Percentiles rank a stretch among this genome's conserved stretches.
phyloP scores from a whole-genome alignment of 1,140 invertebrate species.

The Heterodera carotae region DNA sequence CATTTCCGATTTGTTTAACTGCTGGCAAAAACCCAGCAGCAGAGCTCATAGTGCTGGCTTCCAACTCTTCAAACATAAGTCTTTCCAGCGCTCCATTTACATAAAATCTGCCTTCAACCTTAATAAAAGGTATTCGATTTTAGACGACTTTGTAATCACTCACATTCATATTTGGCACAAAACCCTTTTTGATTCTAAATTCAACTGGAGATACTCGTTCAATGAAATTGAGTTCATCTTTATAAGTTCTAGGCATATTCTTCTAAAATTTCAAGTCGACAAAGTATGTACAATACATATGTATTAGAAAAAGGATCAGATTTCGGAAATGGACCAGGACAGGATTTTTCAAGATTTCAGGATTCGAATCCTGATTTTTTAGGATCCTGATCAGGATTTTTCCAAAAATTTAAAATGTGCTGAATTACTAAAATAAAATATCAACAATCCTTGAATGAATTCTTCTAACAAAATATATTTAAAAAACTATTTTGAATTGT shows the following conservation, averaged over 20 bases:
- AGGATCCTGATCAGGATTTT: no score
- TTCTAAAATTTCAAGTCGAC: constrained; percentile 2
- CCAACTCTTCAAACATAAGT: constrained; percentile 95
- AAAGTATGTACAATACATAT: no score
- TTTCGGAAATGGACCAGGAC: no score
- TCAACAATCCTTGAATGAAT: no score
- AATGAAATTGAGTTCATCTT: constrained; percentile 89
- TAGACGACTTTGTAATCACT: constrained; percentile 39
- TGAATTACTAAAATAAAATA: no score
- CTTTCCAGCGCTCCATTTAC: constrained; percentile 89
- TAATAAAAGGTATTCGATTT: constrained; percentile 44
- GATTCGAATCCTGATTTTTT: no score
- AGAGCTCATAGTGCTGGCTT: constrained; percentile 75
- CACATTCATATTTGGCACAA: constrained; percentile 99
- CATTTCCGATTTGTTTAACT: constrained; percentile 99
- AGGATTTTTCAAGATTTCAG: no score
- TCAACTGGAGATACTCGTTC: constrained; percentile 81
- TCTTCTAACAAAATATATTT: no score
- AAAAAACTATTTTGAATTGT: no score
- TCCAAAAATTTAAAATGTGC: no score
- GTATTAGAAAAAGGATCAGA: no score
- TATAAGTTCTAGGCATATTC: constrained; percentile 78
- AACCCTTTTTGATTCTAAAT: constrained; percentile 97
- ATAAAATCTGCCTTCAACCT: constrained; percentile 97
- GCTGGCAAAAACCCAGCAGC: constrained; percentile 92